Evolutionary conservation across 2,888 invertebrate species (phyloP).

Genomic region (Dimorphilus gyrociliatus): DNA sequence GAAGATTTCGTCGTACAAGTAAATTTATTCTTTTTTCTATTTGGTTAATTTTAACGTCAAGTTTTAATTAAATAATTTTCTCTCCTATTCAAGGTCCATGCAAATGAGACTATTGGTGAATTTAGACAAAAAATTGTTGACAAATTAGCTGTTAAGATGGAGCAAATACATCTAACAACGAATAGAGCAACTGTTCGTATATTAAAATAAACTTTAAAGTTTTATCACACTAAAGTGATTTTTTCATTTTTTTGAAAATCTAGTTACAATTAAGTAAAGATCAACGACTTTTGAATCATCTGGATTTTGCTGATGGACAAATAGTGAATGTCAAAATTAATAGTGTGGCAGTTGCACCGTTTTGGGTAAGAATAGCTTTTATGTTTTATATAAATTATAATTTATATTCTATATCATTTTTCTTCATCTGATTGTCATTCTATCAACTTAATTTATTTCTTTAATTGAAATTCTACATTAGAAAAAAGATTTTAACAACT

Average conservation of each 20-base stretch:
- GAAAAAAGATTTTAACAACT: too few relatives aligned
- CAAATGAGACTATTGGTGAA: slow-evolving; percentile 36
- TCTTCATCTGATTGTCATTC: too few relatives aligned
- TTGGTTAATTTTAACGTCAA: background rate
- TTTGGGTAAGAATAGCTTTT: too few relatives aligned
- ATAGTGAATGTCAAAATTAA: slow-evolving; percentile 5
- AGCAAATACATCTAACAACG: slow-evolving; percentile 33
- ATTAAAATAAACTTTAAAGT: background rate
- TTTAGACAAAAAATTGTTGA: slow-evolving; percentile 33
- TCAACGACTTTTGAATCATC: slow-evolving; percentile 35
- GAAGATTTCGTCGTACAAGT: slow-evolving; percentile 34
- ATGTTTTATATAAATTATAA: too few relatives aligned
- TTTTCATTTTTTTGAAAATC: slow-evolving; percentile 3
- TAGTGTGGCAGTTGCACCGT: too few relatives aligned
- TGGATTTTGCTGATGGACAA: slow-evolving; percentile 34
- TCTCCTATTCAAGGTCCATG: slow-evolving; percentile 21
- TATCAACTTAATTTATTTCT: too few relatives aligned
- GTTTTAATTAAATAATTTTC: slow-evolving; percentile 1
- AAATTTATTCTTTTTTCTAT: slow-evolving; percentile 8
- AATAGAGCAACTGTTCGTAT: slow-evolving; percentile 30
- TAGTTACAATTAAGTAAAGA: slow-evolving; percentile 31
- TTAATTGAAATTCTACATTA: too few relatives aligned
- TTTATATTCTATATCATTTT: too few relatives aligned
- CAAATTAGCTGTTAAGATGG: slow-evolving; percentile 22
- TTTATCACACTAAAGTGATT: background rate